These are phyloP conservation scores for Neuroscelio doddi DNA, from an alignment of 2,888 invertebrate genomes.

Conservation along the genomic window DNA sequence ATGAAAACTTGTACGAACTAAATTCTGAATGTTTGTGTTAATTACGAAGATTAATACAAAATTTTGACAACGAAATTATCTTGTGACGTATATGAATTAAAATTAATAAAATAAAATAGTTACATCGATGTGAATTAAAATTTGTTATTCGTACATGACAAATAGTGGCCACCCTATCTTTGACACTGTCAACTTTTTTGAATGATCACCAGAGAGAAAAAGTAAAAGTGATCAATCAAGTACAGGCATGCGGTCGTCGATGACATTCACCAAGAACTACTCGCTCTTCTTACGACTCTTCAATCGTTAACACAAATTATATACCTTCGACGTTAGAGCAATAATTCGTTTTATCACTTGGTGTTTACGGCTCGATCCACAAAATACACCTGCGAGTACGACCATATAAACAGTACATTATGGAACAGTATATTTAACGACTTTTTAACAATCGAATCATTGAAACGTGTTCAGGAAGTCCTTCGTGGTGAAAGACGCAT, in stretches of 20 bases:
- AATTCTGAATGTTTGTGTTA: too few relatives aligned
- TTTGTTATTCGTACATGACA: neutral
- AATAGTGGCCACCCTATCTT: neutral
- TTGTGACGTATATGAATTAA: too few relatives aligned
- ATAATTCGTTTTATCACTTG: conserved; percentile 18
- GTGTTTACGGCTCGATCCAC: conserved; percentile 18
- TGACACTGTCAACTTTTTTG: conserved; percentile 22
- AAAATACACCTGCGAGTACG: conserved; percentile 19
- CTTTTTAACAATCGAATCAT: conserved; percentile 12
- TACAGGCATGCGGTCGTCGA: conserved; percentile 20
- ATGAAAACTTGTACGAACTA: too few relatives aligned
- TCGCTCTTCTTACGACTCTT: conserved; percentile 17
- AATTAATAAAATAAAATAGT: too few relatives aligned
- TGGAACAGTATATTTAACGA: conserved; percentile 18
- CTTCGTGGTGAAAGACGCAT: too few relatives aligned
- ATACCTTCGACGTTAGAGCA: conserved; percentile 20
- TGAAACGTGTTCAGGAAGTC: conserved; percentile 3
- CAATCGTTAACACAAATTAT: conserved; percentile 36
- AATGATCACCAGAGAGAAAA: conserved; percentile 26
- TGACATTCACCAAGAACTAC: conserved; percentile 10
- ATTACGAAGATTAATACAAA: too few relatives aligned
- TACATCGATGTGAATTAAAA: too few relatives aligned
- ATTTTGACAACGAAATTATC: too few relatives aligned
- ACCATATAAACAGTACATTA: conserved; percentile 8
- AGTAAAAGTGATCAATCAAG: conserved; percentile 26